Conservation (phyloP, 2,888 invertebrate genomes). For the Cylindroiulus punctatus region DNA sequence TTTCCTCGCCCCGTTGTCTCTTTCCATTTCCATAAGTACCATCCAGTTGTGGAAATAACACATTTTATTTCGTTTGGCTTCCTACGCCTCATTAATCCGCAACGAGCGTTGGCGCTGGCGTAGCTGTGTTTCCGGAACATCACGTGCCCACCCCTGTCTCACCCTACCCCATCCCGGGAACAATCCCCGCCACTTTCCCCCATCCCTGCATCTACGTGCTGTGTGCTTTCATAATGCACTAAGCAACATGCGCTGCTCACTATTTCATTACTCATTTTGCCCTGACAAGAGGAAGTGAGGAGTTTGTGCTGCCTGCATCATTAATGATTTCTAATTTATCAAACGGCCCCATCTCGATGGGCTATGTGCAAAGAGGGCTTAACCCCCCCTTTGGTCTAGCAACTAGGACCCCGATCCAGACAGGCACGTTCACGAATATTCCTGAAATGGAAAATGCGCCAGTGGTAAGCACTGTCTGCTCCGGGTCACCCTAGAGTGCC, state of each 20-base stretch:
- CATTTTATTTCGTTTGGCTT: conserved; percentile 27
- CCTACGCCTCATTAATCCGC: conserved; percentile 39
- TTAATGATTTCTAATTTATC: conserved; percentile 19
- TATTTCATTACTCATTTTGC: conserved; percentile 21
- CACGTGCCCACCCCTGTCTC: background rate
- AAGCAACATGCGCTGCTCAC: background rate
- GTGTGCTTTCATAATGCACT: background rate
- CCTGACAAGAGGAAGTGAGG: conserved; percentile 32
- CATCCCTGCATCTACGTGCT: background rate
- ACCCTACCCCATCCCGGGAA: background rate
- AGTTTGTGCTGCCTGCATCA: background rate
- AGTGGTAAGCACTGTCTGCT: no score
- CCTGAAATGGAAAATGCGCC: no score
- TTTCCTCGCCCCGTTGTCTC: conserved; percentile 14
- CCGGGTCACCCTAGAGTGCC: no score
- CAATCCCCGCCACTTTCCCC: background rate
- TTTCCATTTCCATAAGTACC: conserved; percentile 35
- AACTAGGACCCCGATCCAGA: no score
- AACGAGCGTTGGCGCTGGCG: background rate
- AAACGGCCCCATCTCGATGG: background rate
- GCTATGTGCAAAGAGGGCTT: background rate
- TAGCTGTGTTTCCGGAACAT: background rate
- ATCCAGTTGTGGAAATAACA: conserved; percentile 45
- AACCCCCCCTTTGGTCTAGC: background rate
- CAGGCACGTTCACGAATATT: no score